A percentile compares a stretch with the other conserved stretches of the same genome.
Conservation (phyloP, 1,140 invertebrate genomes). For the Caenorhabditis remanei region DNA sequence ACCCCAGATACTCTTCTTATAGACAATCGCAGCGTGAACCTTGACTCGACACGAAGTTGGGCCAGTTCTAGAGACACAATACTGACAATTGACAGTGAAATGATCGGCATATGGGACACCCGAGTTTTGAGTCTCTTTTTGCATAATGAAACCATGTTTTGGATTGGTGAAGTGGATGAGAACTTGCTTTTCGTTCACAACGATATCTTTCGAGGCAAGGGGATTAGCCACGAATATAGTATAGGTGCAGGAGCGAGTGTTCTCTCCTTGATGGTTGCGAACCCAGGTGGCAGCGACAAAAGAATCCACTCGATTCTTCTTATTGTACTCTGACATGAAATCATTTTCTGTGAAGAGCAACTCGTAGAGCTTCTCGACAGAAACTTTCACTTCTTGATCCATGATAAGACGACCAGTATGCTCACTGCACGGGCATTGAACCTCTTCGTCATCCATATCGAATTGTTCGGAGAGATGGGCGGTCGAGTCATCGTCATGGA, state of each 20-base stretch:
- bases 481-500: slow-evolving; percentile 24
- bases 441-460: slow-evolving; percentile 30
- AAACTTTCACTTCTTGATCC: slow-evolving; percentile 37
- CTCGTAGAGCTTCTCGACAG: slow-evolving; percentile 39
- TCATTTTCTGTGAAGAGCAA: slow-evolving; percentile 24
- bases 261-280: slow-evolving; percentile 54
- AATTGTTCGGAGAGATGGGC: slow-evolving; percentile 25
- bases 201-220: slow-evolving; percentile 53
- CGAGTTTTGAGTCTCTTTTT: slow-evolving; percentile 59
- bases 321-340: slow-evolving; percentile 8
- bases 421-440: slow-evolving; percentile 15
- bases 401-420: slow-evolving; percentile 50
- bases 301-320: neutral
- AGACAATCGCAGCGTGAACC: slow-evolving; percentile 53
- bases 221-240: slow-evolving; percentile 54
- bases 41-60: slow-evolving; percentile 14
- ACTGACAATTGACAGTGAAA: slow-evolving; percentile 56
- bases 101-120: slow-evolving; percentile 63
- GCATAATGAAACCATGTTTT: slow-evolving; percentile 30
- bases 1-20: slow-evolving; percentile 58
- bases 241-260: slow-evolving; percentile 55
- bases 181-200: slow-evolving; percentile 63
- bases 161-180: neutral
- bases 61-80: slow-evolving; percentile 55
- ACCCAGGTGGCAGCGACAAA: slow-evolving; percentile 54